Evolutionary conservation across 2,113 vertebrate species (phyloP), one percentile per base, ranked within the genome.

Genomic region (Setophaga kirtlandii): DNA sequence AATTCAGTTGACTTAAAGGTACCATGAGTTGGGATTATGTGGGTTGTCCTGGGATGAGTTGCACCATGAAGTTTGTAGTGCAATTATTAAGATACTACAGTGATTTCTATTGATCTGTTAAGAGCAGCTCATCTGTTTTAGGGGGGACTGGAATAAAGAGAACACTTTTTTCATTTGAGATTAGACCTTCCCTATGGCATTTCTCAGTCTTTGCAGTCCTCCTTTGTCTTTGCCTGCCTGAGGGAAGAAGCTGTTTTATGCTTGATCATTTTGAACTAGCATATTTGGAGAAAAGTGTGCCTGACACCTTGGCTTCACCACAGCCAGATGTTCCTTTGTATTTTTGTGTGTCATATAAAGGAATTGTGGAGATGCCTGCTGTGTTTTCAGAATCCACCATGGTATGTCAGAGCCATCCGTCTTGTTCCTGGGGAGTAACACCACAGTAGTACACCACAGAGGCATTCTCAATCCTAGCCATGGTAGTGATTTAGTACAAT

Each of bases 221-320:
- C 67, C 8, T 65, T 83, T 47, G 39, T 82, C 63, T 93, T 76
- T 28, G 15, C 18, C 58, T 95, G 89, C 94, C 93, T 87, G 50
- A 91, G 84, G 94, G 91, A 93, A 93, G 91, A 89, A 94, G 59
- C 62, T 83, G 74, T 58, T 92, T 58, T 16, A 25, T 31, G 50
- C 70, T 96, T 94, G 81, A 91, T 96, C 78, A 65, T 87, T 93
- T 76, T 91, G 67, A 94, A 89, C 68, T 33, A 64, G 27, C 8
- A 2, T 49, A 33, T 87, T 93, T 89, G 53, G 58, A 73, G 77
- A 65, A 95, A 89, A 95, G 31, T 30, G 13, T 65, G 49, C 41
- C 49, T 85, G 70, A 60, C 49, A 91, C 53, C 24, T 82, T 4
- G 0, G 42, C 53, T 93, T 89, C 14, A 1, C 63, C 70, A 50